phyloP scores from a whole-genome alignment of 2,888 invertebrate species.

The Ichneumoninae sp. region DNA sequence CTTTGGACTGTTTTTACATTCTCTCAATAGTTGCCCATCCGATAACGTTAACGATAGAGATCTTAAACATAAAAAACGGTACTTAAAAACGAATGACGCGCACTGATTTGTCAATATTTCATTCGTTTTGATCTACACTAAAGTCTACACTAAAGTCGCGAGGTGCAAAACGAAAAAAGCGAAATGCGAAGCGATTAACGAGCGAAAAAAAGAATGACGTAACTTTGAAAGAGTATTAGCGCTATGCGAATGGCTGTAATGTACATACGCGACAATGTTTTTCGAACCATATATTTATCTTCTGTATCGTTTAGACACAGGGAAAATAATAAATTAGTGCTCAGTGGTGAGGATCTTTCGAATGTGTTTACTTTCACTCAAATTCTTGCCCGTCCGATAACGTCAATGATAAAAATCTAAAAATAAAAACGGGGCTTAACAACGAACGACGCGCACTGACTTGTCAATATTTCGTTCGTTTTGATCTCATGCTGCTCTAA shows the following conservation, averaged over 20 bases:
- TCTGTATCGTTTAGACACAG: conserved; percentile 35
- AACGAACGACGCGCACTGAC: not conserved
- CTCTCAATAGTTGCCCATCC: not conserved
- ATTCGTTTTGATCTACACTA: not conserved
- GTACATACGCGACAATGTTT: conserved; percentile 17
- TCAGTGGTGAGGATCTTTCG: conserved; percentile 17
- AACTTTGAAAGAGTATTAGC: conserved; percentile 45
- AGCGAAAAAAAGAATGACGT: not conserved
- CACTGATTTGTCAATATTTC: not conserved
- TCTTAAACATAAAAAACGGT: conserved; percentile 4
- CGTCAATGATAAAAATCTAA: not conserved
- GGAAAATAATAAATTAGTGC: conserved; percentile 49
- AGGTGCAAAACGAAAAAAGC: not conserved
- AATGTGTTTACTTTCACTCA: not conserved
- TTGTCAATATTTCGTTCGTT: conserved; percentile 7
- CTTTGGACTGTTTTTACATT: not conserved
- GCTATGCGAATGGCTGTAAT: conserved; percentile 34
- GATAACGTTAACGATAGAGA: not conserved
- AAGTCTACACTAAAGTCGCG: not conserved
- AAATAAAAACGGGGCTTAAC: conserved; percentile 31
- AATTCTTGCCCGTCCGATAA: not conserved
- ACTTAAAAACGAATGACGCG: conserved; percentile 22
- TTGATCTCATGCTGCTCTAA: not conserved
- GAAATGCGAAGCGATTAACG: not conserved
- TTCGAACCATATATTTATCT: conserved; percentile 44